phyloP scores from a whole-genome alignment of 1,140 invertebrate species.

The Luehdorfia chinensis region DNA sequence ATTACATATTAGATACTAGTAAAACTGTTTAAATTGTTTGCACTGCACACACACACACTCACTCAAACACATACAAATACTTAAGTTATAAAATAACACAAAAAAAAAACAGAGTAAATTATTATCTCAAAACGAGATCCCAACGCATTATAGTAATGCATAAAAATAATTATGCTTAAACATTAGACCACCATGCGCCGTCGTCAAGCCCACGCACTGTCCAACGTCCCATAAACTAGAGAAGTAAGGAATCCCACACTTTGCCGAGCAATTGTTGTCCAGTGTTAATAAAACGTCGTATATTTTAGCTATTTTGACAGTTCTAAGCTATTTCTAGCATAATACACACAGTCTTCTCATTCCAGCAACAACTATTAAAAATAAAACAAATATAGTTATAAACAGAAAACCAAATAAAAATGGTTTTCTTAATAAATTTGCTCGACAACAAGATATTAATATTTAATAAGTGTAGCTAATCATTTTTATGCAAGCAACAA shows the following conservation, averaged over 20 bases:
- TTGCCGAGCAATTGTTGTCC: slow-evolving; percentile 63
- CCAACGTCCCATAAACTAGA: slow-evolving; percentile 57
- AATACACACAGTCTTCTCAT: slow-evolving; percentile 33
- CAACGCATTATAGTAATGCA: too few species aligned
- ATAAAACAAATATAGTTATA: too few species aligned
- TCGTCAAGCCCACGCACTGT: slow-evolving; percentile 48
- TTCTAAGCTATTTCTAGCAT: slow-evolving; percentile 60
- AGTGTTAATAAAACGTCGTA: slow-evolving; percentile 70
- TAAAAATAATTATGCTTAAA: slow-evolving; percentile 47
- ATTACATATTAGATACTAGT: too few species aligned
- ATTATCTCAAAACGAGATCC: slow-evolving; percentile 9
- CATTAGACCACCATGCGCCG: slow-evolving; percentile 45
- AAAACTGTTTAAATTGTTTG: too few species aligned
- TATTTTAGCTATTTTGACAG: slow-evolving; percentile 75
- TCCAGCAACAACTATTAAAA: slow-evolving; percentile 19
- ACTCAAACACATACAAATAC: too few species aligned
- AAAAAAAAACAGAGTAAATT: not conserved
- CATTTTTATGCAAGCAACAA: too few species aligned
- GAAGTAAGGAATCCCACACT: slow-evolving; percentile 67
- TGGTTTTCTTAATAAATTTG: too few species aligned
- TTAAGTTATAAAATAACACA: not conserved
- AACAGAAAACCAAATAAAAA: too few species aligned
- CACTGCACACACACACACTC: too few species aligned
- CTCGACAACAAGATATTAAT: too few species aligned
- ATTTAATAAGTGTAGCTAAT: too few species aligned